Percentiles rank a stretch among this genome's conserved stretches.
These are phyloP conservation scores for Peromyscus aztecus DNA, from an alignment of 2,797 vertebrate genomes.

Conservation along the genomic window DNA sequence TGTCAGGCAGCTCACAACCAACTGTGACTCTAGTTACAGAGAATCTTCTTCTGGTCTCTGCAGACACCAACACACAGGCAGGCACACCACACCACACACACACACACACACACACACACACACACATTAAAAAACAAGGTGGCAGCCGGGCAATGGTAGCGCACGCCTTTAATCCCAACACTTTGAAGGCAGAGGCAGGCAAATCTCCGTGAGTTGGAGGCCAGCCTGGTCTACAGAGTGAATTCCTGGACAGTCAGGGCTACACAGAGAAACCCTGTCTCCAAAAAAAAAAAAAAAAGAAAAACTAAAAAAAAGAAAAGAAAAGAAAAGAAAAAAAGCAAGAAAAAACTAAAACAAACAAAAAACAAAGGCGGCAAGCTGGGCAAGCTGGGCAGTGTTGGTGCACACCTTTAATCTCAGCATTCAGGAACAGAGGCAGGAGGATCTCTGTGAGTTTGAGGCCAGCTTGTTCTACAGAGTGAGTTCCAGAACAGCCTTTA, in stretches of 20 bases:
- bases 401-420: neutral
- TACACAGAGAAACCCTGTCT: neutral
- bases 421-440: neutral
- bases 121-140: neutral
- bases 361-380: neutral
- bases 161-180: neutral
- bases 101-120: neutral
- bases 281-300: neutral
- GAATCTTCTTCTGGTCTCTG: neutral
- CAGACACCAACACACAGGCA: too few relatives aligned
- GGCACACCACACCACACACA: too few relatives aligned
- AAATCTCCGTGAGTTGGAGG: neutral
- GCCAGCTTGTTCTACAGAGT: neutral
- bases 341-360: neutral
- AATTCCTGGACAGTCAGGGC: neutral
- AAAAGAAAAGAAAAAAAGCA: too few relatives aligned
- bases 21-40: too few relatives aligned
- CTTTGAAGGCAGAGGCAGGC: neutral
- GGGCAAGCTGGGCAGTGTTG: neutral
- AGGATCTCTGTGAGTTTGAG: neutral
- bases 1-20: neutral
- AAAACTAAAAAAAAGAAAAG: too few relatives aligned
- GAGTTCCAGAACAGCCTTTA: neutral
- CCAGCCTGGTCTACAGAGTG: neutral
- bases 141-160: neutral